Conservation (phyloP, 2,113 vertebrate genomes). For the Lonchura striata region DNA sequence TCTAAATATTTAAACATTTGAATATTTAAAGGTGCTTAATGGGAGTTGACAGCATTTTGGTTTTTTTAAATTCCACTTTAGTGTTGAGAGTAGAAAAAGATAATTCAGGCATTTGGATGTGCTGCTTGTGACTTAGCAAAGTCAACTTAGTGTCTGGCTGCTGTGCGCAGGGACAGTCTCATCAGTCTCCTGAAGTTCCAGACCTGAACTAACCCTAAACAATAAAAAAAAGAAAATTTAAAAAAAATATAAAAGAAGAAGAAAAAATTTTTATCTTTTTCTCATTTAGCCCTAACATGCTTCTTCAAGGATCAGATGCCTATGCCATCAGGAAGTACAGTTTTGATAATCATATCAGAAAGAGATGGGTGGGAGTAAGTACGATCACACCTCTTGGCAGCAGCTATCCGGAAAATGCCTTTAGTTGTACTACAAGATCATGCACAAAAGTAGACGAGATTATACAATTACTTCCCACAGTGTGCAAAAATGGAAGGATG, state of each 20-base stretch:
- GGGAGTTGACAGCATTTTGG: not conserved
- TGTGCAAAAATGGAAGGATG: not conserved
- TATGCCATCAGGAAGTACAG: not conserved
- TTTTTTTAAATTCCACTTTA: not conserved
- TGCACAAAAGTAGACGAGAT: not conserved
- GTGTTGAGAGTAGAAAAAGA: not conserved
- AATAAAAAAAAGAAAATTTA: too few relatives aligned
- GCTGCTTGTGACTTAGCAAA: not conserved
- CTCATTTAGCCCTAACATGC: not conserved
- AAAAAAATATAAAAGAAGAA: not conserved
- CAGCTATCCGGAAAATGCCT: not conserved
- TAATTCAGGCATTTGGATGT: not conserved
- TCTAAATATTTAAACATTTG: conserved; percentile 45
- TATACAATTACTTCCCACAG: not conserved
- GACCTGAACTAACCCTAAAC: not conserved
- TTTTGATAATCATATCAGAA: not conserved
- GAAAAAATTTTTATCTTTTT: not conserved
- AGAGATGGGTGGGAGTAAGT: not conserved
- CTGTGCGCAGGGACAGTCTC: not conserved
- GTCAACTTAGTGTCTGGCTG: not conserved
- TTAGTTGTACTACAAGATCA: not conserved
- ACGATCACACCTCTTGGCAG: not conserved
- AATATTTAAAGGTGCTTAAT: conserved; percentile 43
- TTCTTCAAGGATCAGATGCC: not conserved
- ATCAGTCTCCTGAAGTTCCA: not conserved